Base-by-base conservation (phyloP, 92 coral and sea anemone species). In the Epizoanthus fatuus region DNA sequence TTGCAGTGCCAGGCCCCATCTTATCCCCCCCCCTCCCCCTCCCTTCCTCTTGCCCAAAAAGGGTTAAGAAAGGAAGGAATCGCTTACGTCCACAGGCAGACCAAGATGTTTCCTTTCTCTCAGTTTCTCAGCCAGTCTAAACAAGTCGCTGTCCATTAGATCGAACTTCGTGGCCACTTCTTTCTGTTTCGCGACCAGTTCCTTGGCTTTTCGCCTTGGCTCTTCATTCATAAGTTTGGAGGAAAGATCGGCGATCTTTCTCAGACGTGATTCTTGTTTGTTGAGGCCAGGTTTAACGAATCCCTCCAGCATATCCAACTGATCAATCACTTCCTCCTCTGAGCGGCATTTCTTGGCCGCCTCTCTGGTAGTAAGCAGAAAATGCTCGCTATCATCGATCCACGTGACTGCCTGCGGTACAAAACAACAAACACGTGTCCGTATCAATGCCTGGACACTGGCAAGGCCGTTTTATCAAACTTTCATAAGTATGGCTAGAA, bases 361-460 rank as follows among this genome's bases (percentile, higher is more conserved):
- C 75, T 92, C 95, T 74, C 88, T 87, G 19, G 98, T 97, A 37
- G 97, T 90, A 38, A 93, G 88, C 64, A 97, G 89, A 83, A 95
- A 97, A 88, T 95, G 98, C 70, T 97, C 99, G 74, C 98, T 97
- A 87, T 97, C 99, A 74, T 94, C 93, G 64, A 94, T 91, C 99
- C 99, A 97, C 11, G 96, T 95, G 39, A 89, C 85, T 2, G 98
- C 95, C 99, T 97, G 72, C 35, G 56, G 70, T 29, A 63, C 7
- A 58, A 51, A 47, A 65, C 7, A 4, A 57, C 19, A 25, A 49
- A 69, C 13, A 51, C 13, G 45, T 17, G 38, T 54, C 7, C 29
- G n/a, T 11, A 14, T 7, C 16, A 63, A 5, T 19, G 37, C 29
- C 29, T 63, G 32, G 32, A 29, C 32, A 29, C 32, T 29, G 32